A percentile compares a stretch with the other conserved stretches of the same genome.
These are phyloP conservation scores for Chrysomallon squamiferum DNA, from an alignment of 1,140 invertebrate genomes.

Conservation along the genomic window DNA sequence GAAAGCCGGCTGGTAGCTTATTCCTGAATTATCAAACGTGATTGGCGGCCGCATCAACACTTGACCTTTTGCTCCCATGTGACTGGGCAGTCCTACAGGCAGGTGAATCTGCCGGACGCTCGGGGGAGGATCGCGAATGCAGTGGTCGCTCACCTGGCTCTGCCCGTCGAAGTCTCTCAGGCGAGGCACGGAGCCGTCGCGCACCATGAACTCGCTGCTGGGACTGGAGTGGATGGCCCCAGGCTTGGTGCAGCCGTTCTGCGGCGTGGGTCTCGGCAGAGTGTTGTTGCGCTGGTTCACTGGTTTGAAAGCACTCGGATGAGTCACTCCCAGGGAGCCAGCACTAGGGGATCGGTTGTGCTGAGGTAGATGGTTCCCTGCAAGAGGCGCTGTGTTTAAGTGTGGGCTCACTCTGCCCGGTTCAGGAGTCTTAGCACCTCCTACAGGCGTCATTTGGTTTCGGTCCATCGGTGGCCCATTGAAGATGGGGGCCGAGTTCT, in stretches of 20 bases:
- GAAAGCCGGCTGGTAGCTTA: no score
- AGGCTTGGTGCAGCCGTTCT: background rate
- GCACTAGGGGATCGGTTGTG: constrained; percentile 46
- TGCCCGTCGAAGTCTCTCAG: constrained; percentile 51
- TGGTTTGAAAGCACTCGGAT: constrained; percentile 53
- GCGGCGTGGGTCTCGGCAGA: constrained; percentile 34
- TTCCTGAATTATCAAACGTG: no score
- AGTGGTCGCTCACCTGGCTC: constrained; percentile 36
- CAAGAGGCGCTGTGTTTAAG: background rate
- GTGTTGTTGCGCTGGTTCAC: constrained; percentile 50
- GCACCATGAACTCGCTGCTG: background rate
- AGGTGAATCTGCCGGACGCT: constrained; percentile 19
- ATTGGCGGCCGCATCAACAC: no score
- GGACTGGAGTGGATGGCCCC: background rate
- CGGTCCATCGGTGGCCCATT: constrained; percentile 6
- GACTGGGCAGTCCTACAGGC: constrained; percentile 11
- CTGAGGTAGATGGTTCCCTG: constrained; percentile 22
- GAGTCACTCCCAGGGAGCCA: constrained; percentile 40
- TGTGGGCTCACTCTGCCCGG: background rate
- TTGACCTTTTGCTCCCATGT: background rate
- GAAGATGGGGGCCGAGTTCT: no score
- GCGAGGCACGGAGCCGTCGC: constrained; percentile 34
- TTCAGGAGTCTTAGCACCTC: constrained; percentile 2
- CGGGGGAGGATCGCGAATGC: constrained; percentile 23
- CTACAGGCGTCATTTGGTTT: constrained; percentile 13